Base-by-base conservation (phyloP, 2,888 invertebrate genomes). In the Melanostoma scalare region DNA sequence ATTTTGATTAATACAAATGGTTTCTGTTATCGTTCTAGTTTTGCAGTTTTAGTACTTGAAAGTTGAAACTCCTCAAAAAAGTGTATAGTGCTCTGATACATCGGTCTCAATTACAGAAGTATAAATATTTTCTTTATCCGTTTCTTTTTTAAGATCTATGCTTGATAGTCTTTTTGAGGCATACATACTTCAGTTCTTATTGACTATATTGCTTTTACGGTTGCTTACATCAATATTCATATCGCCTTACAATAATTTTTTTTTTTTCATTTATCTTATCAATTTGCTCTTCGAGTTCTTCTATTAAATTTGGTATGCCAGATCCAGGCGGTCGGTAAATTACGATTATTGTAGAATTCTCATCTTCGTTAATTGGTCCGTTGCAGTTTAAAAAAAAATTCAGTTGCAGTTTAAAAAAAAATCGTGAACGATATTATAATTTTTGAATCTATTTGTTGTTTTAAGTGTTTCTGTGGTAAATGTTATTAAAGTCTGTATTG, bases 401-500 rank as follows among this genome's bases (percentile, higher is more conserved):
- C n/a, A n/a, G n/a, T n/a, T n/a, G n/a, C n/a, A n/a, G n/a, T n/a
- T n/a, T n/a, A n/a, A n/a, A n/a, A n/a, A n/a, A n/a, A n/a, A n/a
- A n/a, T n/a, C 20, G 52, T 52, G 40, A 50, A 65, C 4, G 52
- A 52, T 9, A 65, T n/a, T 20, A 65, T 38, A 31, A 65, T 40
- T 40, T 61, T 61, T 9, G 46, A 31, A 8, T 30, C 50, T 50
- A 2, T 55, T 4, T 10, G 4, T 38, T 9, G 35, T 35, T 36
- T 35, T 4, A 35, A 9, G 9, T 53, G 35, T 55, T 36, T 38
- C 5, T 55, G 36, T 36, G 20, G 44, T 61, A 36, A 4, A 61
- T 10, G 6, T 61, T 50, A 50, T 50, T 50, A 31, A 50, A 6
- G 20, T 50, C 50, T 50, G 50, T 50, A 4, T 10, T 31, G 3